Conservation (phyloP, 1,140 invertebrate genomes). For the Meloidogyne hapla region DNA sequence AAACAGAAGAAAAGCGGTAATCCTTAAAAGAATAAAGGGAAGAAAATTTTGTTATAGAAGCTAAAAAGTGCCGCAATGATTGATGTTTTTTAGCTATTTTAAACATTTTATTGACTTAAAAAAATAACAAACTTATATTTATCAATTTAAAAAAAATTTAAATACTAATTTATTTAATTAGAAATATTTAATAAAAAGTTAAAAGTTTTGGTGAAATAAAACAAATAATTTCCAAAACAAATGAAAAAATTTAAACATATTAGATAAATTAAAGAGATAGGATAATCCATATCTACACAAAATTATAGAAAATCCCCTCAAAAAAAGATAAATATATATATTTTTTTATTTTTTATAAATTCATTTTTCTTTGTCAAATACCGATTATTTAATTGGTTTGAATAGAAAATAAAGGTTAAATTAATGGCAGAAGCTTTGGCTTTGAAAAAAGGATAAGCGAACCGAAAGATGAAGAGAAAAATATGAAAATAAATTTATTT, state of each 20-base stretch:
- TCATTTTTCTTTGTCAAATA: not conserved
- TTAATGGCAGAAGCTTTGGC: not conserved
- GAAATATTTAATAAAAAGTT: not conserved
- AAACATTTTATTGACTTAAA: not conserved
- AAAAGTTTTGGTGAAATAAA: no score
- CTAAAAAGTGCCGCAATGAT: not conserved
- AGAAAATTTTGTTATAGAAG: not conserved
- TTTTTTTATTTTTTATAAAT: no score
- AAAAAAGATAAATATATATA: no score
- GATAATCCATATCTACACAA: no score
- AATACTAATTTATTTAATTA: not conserved
- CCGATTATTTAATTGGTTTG: not conserved
- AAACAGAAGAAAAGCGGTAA: not conserved
- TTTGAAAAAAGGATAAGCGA: slow-evolving; percentile 2
- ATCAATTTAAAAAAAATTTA: not conserved
- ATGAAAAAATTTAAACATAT: no score
- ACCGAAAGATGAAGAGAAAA: not conserved
- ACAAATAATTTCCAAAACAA: no score
- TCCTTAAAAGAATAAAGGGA: not conserved
- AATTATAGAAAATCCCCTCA: no score
- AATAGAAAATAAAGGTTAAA: not conserved
- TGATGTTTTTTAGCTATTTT: not conserved
- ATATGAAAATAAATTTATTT: no score
- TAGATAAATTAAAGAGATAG: no score
- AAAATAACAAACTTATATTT: not conserved